A percentile compares a stretch with the other conserved stretches of the same genome.
These are phyloP conservation scores for Andricus quercusramuli DNA, from an alignment of 2,888 invertebrate species.

Conservation along the genomic window DNA sequence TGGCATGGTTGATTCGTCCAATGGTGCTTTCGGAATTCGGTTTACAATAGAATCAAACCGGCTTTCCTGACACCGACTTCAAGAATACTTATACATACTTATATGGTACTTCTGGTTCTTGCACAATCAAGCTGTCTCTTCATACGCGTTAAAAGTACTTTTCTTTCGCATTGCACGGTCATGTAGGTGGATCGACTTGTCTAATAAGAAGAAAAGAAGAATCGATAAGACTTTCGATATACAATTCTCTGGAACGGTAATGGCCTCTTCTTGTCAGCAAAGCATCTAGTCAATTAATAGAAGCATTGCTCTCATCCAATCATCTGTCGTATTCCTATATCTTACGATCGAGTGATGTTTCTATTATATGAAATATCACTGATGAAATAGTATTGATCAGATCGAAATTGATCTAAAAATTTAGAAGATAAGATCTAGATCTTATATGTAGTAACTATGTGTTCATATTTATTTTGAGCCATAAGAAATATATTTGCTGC, in stretches of 20 bases:
- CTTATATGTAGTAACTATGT: no score
- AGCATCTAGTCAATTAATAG: slow-evolving; percentile 10
- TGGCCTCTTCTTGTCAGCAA: neutral
- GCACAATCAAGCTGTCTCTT: slow-evolving; percentile 25
- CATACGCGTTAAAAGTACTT: slow-evolving; percentile 17
- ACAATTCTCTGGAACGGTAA: slow-evolving; percentile 5
- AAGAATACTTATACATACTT: slow-evolving; percentile 12
- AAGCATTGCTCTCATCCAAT: slow-evolving; percentile 8
- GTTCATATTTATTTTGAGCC: no score
- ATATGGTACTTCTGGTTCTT: slow-evolving; percentile 9
- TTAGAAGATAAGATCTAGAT: neutral
- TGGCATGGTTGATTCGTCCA: neutral
- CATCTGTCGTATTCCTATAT: slow-evolving; percentile 1
- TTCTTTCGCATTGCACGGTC: slow-evolving; percentile 7
- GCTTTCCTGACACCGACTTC: slow-evolving; percentile 23
- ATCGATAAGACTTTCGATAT: neutral
- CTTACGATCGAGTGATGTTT: slow-evolving; percentile 1
- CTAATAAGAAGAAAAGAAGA: neutral
- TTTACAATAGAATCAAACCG: slow-evolving; percentile 31
- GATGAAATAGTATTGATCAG: neutral
- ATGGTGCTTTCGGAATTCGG: slow-evolving; percentile 18
- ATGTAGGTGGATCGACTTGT: neutral
- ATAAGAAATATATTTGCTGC: neutral
- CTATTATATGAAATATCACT: neutral
- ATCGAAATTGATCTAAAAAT: neutral